Percentiles rank a stretch among this genome's conserved stretches.
Evolutionary conservation across 2,888 invertebrate species (phyloP).

Genomic region (Periphyllus acericola): DNA sequence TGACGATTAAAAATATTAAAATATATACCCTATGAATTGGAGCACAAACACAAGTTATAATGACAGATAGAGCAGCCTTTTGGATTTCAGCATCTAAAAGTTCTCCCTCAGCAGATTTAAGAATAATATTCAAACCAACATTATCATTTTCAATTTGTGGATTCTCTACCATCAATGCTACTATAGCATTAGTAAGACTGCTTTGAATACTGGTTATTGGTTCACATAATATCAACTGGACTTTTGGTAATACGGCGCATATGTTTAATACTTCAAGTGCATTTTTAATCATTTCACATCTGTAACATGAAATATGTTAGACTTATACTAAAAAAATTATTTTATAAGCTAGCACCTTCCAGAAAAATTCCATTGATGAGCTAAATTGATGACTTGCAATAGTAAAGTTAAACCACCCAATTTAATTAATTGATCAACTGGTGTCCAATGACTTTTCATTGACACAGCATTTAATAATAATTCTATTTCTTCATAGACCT

Average conservation of each 20-base stretch:
- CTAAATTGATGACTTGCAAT: constrained; percentile 86
- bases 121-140: constrained; percentile 82
- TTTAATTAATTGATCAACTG: constrained; percentile 86
- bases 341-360: constrained; percentile 72
- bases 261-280: constrained; percentile 89
- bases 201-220: constrained; percentile 33
- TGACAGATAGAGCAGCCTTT: constrained; percentile 86
- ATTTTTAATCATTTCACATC: constrained; percentile 83
- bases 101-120: constrained; percentile 90
- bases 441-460: constrained; percentile 79
- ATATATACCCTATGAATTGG: constrained; percentile 80
- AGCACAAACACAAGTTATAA: constrained; percentile 94
- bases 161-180: constrained; percentile 70
- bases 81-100: constrained; percentile 92
- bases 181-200: not conserved
- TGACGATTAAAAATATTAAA: constrained; percentile 54
- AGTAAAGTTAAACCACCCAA: constrained; percentile 85
- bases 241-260: constrained; percentile 88
- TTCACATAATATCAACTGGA: constrained; percentile 78
- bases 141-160: constrained; percentile 81
- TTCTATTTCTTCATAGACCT: constrained; percentile 87
- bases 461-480: constrained; percentile 80
- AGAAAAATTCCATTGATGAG: constrained; percentile 91
- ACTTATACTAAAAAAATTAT: constrained; percentile 7
- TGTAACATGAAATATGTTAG: constrained; percentile 65